Evolutionary conservation across 2,888 invertebrate genomes (phyloP).

Genomic region (Tryphoninae sp.): DNA sequence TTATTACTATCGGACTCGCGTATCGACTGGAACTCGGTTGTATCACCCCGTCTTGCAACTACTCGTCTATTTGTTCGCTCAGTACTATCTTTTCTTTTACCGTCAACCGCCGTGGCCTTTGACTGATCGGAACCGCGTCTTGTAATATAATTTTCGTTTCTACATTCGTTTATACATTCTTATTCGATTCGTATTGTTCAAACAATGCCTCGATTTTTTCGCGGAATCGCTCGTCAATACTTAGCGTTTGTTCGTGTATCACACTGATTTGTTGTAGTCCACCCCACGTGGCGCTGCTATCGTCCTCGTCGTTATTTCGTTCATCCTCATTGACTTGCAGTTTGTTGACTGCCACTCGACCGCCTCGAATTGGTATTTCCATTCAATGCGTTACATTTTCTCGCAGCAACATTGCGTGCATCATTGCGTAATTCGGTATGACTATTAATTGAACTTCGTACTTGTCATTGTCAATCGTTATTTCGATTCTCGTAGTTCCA

Average conservation of each 20-base stretch:
- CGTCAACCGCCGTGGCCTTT: constrained; percentile 51
- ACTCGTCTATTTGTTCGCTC: constrained; percentile 52
- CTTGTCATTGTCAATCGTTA: not conserved
- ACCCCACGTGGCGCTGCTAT: not conserved
- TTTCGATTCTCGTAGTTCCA: not conserved
- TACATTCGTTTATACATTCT: constrained; percentile 29
- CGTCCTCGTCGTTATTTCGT: not conserved
- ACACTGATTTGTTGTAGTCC: constrained; percentile 5
- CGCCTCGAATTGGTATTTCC: not conserved
- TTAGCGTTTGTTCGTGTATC: not conserved
- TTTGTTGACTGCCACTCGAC: not conserved
- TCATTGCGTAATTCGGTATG: not conserved
- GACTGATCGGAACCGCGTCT: constrained; percentile 51
- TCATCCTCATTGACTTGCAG: not conserved
- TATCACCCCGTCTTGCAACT: constrained; percentile 43
- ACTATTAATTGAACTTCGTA: not conserved
- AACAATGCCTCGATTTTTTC: constrained; percentile 24
- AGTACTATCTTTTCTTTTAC: constrained; percentile 52
- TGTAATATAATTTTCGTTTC: constrained; percentile 55
- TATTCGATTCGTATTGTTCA: not conserved
- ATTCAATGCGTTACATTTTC: not conserved
- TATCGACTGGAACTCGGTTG: not conserved
- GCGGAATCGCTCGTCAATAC: constrained; percentile 6
- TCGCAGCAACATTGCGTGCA: not conserved
- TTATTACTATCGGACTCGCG: not conserved